Evolutionary conservation across 2,113 vertebrate genomes (phyloP), one percentile per base, ranked within the genome.

Genomic region (Girardinichthys multiradiatus): DNA sequence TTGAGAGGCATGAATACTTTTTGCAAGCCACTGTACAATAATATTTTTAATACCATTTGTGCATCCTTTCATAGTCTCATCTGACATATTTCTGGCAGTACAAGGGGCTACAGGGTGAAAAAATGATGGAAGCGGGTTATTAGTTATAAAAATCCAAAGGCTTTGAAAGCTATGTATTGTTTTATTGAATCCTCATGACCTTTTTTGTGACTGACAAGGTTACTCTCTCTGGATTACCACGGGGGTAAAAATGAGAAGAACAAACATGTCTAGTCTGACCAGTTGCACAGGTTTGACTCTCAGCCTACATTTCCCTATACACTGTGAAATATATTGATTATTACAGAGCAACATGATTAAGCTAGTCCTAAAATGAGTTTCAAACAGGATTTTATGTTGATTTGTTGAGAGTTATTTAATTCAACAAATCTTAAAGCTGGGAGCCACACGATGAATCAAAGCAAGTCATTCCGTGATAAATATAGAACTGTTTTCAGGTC

Each of bases 171-270:
- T 62, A n/a, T n/a, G 39, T 57, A 29, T 21, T 67, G 30, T 75
- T 76, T 84, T 74, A 81, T 72, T 71, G 19, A 29, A 29, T 82
- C 73, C 31, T 65, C 11, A 37, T 79, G 78, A 84, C 76, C 67
- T 77, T 14, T 71, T 6, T 48, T 67, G 62, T 75, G 70, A 77
- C 68, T 79, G 74, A 81, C 61, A 5, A 0, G 60, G 57, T 65
- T 72, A 79, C 19, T 31, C 51, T 31, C 51, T 26, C 2, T 54
- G 39, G n/a, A 71, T 61, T 68, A 42, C 42, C 19, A 4, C 0
- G 24, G 37, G 15, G 33, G 30, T 72, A 15, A 26, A n/a, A 15
- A 33, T 2, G 14, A 4, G 30, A 2, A 33, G 61, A 14, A 3
- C 39, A 21, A 42, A 24, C 7, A 11, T 11, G 29, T 31, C n/a